Conservation (phyloP, 2,113 vertebrate genomes). For the Ailurus styani region DNA sequence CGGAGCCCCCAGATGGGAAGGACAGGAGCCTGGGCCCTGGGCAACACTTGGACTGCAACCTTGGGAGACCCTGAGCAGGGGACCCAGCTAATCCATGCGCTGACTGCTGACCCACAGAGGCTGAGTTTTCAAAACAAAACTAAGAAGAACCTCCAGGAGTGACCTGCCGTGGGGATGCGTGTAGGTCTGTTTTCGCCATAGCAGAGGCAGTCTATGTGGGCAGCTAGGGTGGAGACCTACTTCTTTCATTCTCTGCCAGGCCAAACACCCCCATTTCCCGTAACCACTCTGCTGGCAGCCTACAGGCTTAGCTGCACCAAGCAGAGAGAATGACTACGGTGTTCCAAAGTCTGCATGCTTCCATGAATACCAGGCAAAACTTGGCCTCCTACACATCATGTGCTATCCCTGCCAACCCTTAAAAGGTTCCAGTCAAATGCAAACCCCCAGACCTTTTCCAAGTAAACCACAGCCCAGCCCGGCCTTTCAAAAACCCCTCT, state of each 20-base stretch:
- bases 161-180: fast-evolving
- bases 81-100: neutral
- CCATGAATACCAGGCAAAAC: neutral
- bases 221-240: neutral
- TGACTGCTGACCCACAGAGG: neutral
- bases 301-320: neutral
- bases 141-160: neutral
- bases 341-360: neutral
- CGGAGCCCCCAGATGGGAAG: neutral
- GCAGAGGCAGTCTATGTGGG: neutral
- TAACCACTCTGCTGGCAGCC: neutral
- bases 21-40: neutral
- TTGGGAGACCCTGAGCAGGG: neutral
- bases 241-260: neutral
- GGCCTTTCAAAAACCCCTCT: neutral
- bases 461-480: neutral
- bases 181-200: neutral
- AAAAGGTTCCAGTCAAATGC: neutral
- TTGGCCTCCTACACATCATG: neutral
- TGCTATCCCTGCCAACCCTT: neutral
- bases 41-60: neutral
- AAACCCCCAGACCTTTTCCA: neutral
- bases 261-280: neutral
- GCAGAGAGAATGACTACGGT: neutral
- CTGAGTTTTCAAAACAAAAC: neutral